These are phyloP conservation scores for Trissolcus japonicus DNA, from an alignment of 2,888 invertebrate species.

Conservation along the genomic window DNA sequence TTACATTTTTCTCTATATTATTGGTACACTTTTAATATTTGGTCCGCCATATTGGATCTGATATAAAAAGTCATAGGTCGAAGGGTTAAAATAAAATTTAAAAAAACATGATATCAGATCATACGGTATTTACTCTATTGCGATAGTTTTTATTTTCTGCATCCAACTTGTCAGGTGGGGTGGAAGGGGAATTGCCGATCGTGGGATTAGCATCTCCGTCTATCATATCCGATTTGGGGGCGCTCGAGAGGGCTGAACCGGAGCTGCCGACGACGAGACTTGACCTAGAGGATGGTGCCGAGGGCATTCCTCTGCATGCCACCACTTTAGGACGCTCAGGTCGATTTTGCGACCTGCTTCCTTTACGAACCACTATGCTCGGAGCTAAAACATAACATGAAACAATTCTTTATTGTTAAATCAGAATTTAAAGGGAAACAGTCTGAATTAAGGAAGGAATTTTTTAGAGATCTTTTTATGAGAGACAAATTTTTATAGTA, in stretches of 20 bases:
- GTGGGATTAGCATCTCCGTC: constrained; percentile 70
- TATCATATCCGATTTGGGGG: constrained; percentile 72
- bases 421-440: neutral
- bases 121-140: constrained; percentile 66
- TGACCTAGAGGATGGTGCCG: constrained; percentile 71
- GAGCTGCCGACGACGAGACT: constrained; percentile 66
- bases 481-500: neutral
- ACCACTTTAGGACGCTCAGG: constrained; percentile 70
- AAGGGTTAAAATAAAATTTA: too few relatives aligned
- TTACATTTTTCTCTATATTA: too few relatives aligned
- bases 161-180: constrained; percentile 67
- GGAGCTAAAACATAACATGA: constrained; percentile 69
- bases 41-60: too few relatives aligned
- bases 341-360: constrained; percentile 68
- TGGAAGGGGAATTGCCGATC: constrained; percentile 65
- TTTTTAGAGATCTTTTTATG: neutral
- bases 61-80: too few relatives aligned
- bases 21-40: too few relatives aligned
- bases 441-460: neutral
- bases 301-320: constrained; percentile 71
- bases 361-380: constrained; percentile 75
- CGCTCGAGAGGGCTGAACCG: constrained; percentile 63
- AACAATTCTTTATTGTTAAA: constrained; percentile 2
- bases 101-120: too few relatives aligned
- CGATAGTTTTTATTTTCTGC: constrained; percentile 71